Percentiles rank a stretch among this genome's conserved stretches.
Evolutionary conservation across 2,888 invertebrate genomes (phyloP).

Genomic region (Drosophila austrosaltans): DNA sequence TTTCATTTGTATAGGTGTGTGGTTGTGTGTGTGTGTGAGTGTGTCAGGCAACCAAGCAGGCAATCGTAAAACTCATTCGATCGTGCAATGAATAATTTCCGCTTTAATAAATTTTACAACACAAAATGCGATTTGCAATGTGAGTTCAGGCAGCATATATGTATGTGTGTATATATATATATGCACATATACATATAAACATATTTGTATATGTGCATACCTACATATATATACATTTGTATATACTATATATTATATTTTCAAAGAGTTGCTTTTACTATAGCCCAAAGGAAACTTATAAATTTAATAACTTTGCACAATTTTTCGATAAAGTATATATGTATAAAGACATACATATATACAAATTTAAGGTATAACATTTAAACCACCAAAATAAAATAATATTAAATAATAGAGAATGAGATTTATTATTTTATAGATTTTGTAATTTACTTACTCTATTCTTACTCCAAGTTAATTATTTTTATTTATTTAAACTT

Average conservation of each 20-base stretch:
- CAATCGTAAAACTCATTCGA: conserved; percentile 76
- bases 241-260: background rate
- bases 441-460: too few relatives aligned
- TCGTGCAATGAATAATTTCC: conserved; percentile 81
- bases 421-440: too few relatives aligned
- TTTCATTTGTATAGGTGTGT: background rate
- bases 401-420: too few relatives aligned
- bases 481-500: too few relatives aligned
- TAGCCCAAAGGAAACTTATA: conserved; percentile 13
- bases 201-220: background rate
- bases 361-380: too few relatives aligned
- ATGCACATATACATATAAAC: conserved; percentile 25
- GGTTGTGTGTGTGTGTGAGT: conserved; percentile 3
- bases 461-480: too few relatives aligned
- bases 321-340: too few relatives aligned
- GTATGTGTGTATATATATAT: conserved; percentile 3
- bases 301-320: background rate
- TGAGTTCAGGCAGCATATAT: conserved; percentile 47
- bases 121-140: conserved; percentile 70
- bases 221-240: conserved; percentile 22
- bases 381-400: too few relatives aligned
- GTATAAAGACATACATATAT: too few relatives aligned
- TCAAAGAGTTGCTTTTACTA: background rate
- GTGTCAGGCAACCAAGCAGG: conserved; percentile 34
- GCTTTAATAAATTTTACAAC: conserved; percentile 76